phyloP scores from a whole-genome alignment of 2,797 vertebrate species.

The Pseudochirops cupreus region DNA sequence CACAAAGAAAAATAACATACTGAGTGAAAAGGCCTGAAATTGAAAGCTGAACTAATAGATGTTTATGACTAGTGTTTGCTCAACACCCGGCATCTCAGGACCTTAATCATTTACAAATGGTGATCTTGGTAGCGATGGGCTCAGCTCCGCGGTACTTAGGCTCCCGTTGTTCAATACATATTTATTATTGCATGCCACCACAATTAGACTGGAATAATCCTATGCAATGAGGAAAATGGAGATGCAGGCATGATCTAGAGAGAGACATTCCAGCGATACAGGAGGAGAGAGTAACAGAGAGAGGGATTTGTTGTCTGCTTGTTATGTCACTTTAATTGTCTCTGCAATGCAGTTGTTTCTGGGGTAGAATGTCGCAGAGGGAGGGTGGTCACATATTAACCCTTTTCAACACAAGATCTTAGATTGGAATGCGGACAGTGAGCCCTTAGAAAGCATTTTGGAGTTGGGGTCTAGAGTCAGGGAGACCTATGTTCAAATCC shows the following conservation, averaged over 20 bases:
- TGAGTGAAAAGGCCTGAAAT: not conserved
- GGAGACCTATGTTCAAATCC: not conserved
- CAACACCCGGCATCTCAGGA: not conserved
- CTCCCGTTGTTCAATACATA: constrained; percentile 22
- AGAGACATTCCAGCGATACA: not conserved
- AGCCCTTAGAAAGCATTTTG: not conserved
- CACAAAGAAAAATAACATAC: not conserved
- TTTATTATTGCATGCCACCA: constrained; percentile 37
- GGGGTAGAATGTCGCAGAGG: not conserved
- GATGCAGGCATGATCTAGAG: constrained; percentile 13
- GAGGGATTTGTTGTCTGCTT: not conserved
- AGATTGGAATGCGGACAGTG: not conserved
- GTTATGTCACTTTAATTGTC: not conserved
- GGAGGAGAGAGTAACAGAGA: not conserved
- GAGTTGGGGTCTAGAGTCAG: not conserved
- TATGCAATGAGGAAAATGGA: not conserved
- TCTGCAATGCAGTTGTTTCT: not conserved
- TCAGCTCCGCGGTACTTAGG: not conserved
- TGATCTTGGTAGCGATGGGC: not conserved
- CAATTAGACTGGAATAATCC: not conserved
- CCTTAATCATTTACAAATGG: not conserved
- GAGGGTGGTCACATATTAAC: fast-evolving
- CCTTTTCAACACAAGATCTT: no score
- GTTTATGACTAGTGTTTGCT: not conserved
- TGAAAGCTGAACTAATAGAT: not conserved